These are phyloP conservation scores for Cyclopterus lumpus DNA, from an alignment of 2,797 vertebrate species.

Conservation along the genomic window DNA sequence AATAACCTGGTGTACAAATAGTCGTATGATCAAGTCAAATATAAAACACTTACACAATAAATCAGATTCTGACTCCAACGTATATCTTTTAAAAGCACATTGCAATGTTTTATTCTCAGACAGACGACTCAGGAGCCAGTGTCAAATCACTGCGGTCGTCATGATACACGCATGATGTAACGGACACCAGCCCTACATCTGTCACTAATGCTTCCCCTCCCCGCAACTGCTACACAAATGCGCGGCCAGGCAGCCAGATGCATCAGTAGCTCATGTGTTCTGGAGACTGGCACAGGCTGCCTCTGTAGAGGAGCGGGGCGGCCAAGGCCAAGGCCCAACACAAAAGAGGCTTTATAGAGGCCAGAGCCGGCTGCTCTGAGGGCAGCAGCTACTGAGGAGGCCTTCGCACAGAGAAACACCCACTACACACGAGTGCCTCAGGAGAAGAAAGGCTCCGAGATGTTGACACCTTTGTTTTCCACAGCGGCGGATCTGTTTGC, in stretches of 20 bases:
- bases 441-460: conserved; percentile 59
- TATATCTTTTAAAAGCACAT: conserved; percentile 21
- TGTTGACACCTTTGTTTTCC: conserved; percentile 66
- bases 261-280: conserved; percentile 77
- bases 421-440: conserved; percentile 54
- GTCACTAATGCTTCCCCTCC: conserved; percentile 48
- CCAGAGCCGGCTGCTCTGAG: conserved; percentile 55
- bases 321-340: conserved; percentile 64
- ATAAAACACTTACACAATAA: conserved; percentile 9
- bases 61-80: background rate
- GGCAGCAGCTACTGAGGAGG: conserved; percentile 60
- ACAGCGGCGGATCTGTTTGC: conserved; percentile 54
- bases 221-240: conserved; percentile 52
- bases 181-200: conserved; percentile 59
- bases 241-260: conserved; percentile 51
- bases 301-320: conserved; percentile 75
- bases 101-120: conserved; percentile 56
- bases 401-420: conserved; percentile 57
- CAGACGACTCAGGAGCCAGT: conserved; percentile 32
- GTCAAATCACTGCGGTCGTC: conserved; percentile 59
- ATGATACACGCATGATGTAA: conserved; percentile 56
- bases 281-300: conserved; percentile 83
- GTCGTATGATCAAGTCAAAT: background rate
- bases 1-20: background rate
- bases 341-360: conserved; percentile 81